Conservation (phyloP, 2,797 vertebrate genomes). For the Myotis pilosus region DNA sequence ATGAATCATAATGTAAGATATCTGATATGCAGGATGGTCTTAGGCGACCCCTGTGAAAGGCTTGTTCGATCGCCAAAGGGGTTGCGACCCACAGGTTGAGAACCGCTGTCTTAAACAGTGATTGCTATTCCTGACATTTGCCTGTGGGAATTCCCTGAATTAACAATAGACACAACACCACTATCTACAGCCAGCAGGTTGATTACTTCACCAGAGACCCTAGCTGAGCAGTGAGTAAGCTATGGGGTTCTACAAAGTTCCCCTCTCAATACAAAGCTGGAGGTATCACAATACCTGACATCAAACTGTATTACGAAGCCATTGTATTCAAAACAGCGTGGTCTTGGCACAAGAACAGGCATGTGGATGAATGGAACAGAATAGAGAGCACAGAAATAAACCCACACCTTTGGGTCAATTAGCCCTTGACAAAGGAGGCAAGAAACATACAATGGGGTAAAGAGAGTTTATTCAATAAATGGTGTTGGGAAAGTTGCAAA, state of each 20-base stretch:
- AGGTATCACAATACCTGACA: background rate
- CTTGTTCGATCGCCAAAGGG: too few species aligned
- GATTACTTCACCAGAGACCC: background rate
- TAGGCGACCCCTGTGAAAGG: too few species aligned
- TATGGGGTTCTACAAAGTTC: background rate
- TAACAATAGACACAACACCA: too few species aligned
- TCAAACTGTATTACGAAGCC: background rate
- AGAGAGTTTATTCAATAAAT: background rate
- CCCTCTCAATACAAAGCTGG: background rate
- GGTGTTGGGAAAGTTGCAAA: background rate
- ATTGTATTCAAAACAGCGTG: background rate
- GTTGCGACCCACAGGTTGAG: too few species aligned
- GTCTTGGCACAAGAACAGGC: background rate
- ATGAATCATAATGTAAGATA: too few species aligned
- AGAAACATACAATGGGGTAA: background rate
- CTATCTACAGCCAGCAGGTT: rapidly evolving
- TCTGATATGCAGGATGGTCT: too few species aligned
- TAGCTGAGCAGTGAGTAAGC: too few species aligned
- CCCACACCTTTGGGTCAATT: background rate
- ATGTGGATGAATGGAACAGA: background rate
- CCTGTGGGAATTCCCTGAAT: background rate
- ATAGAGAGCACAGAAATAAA: background rate
- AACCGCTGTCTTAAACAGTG: background rate
- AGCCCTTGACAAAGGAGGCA: background rate
- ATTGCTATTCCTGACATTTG: background rate